Base-by-base conservation (phyloP, 2,888 invertebrate genomes). In the Philonicus albiceps region DNA sequence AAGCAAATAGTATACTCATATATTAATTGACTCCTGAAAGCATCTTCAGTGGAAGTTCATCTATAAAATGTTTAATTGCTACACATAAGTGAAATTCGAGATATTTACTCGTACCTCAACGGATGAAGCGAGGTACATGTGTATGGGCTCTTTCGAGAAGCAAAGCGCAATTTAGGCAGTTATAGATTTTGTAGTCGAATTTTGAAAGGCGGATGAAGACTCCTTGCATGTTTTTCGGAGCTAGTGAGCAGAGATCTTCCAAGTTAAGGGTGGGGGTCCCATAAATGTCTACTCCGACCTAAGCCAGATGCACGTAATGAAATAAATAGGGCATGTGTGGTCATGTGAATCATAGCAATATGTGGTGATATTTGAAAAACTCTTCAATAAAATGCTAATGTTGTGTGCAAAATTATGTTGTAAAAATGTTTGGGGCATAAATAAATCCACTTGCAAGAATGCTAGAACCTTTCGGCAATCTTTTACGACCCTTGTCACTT, bases 351-450 rank as follows among this genome's bases (percentile, higher is more conserved):
- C 64, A 64, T 64, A 22, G 27, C 64, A 64, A 64, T 64, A 64
- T 64, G 27, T 64, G 40, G 64, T 64, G 64, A 64, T 64, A 64
- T 64, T 64, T 64, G 64, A 64, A 64, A 53, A 64, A 37, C 37
- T 76, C 53, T 37, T 53, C 81, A 30, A 81, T 55, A 81, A 81
- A 81, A 27, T 81, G 78, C 53, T 53, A 81, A 81, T 81, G 81
- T 81, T 81, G 34, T 55, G 81, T 81, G 55, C 81, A 81, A 81
- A 81, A 81, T 55, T 53, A 81, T 81, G 81, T 34, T 55, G 81
- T 81, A 55, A 81, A 81, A 55, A n/a, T 81, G 55, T 55, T 34
- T 55, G 31, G 53, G 31, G 55, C 30, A 31, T 53, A 53, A 81
- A 81, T 30, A 81, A 81, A 81, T 78, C 49, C 81, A 81, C 55